Evolutionary conservation across 1,140 invertebrate genomes (phyloP).

Genomic region (Cotesia vestalis): DNA sequence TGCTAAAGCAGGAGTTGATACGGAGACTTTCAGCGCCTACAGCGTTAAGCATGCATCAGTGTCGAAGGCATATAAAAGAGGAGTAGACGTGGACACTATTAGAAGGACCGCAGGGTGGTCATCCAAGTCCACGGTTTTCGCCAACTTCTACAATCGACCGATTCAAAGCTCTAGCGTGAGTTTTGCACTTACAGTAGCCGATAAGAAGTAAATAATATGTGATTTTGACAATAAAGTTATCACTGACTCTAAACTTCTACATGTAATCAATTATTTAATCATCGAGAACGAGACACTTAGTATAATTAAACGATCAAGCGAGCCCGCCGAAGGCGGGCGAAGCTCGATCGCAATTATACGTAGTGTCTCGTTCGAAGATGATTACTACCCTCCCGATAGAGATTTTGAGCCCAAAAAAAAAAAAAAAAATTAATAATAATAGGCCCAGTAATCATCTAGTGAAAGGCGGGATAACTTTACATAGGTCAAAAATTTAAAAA

Average conservation of each 20-base stretch:
- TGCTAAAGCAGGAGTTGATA: constrained; percentile 14
- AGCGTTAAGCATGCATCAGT: constrained; percentile 12
- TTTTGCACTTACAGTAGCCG: neutral
- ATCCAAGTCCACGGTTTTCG: neutral
- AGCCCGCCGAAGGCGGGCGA: constrained; percentile 13
- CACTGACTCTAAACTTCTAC: constrained; percentile 21
- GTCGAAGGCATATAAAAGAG: neutral
- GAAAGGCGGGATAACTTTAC: no score
- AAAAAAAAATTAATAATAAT: neutral
- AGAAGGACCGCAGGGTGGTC: constrained; percentile 15
- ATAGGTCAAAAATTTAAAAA: no score
- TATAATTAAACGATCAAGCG: constrained; percentile 14
- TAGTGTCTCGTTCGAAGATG: constrained; percentile 1
- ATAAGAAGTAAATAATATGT: neutral
- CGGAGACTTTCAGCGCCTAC: neutral
- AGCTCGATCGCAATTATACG: neutral
- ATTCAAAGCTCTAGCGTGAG: neutral
- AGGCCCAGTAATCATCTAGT: constrained; percentile 5
- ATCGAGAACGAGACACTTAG: constrained; percentile 8
- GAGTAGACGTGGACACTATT: neutral
- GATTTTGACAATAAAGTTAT: neutral
- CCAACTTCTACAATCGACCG: constrained; percentile 10
- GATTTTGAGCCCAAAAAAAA: neutral
- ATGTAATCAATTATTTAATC: constrained; percentile 19
- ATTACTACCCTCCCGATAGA: constrained; percentile 5